Evolutionary conservation across 2,113 vertebrate species (phyloP), one percentile per base, ranked within the genome.

Genomic region (Saccopteryx leptura): DNA sequence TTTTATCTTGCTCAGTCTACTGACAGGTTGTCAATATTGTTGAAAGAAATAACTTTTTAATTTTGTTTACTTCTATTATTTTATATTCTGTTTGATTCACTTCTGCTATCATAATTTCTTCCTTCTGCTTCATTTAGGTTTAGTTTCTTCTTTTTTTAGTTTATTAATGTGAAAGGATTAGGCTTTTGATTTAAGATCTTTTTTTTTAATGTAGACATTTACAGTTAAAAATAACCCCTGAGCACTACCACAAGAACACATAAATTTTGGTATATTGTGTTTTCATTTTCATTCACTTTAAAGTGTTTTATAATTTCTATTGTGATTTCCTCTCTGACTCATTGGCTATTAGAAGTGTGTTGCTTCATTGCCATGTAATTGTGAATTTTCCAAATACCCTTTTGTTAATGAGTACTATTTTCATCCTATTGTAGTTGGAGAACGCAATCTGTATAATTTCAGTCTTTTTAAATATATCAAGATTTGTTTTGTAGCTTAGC

Each of bases 211-310:
- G 12, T 79, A 39, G 28, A 2, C 7, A 19, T 87, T 87, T 79
- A 87, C 15, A 71, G 33, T 31, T 93, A 61, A 87, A 21, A 69
- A 33, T 24, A 23, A 24, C 48, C 21, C 23, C 5, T 23, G 7
- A 46, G 66, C 46, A 68, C 68, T 95, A 58, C 75, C 14, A 87
- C 1, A 60, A 13, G 5, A 88, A 60, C 26, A 54, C 9, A 19
- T 33, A 88, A 52, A 9, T 84, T 84, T 96, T 92, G 23, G 0
- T 93, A 61, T 84, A 48, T 90, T 91, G 15, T 71, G 4, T 91
- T 94, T 83, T 83, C 50, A 24, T 92, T 92, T 60, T 79, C 56
- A n/a, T 72, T 79, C 60, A 80, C 76, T 31, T 89, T 48, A 89
- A 50, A 58, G 39, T 80, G 78, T 71, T 78, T 90, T 61, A 50